phyloP scores from a whole-genome alignment of 2,888 invertebrate species.

The Imbricaverruca yamaguchii region DNA sequence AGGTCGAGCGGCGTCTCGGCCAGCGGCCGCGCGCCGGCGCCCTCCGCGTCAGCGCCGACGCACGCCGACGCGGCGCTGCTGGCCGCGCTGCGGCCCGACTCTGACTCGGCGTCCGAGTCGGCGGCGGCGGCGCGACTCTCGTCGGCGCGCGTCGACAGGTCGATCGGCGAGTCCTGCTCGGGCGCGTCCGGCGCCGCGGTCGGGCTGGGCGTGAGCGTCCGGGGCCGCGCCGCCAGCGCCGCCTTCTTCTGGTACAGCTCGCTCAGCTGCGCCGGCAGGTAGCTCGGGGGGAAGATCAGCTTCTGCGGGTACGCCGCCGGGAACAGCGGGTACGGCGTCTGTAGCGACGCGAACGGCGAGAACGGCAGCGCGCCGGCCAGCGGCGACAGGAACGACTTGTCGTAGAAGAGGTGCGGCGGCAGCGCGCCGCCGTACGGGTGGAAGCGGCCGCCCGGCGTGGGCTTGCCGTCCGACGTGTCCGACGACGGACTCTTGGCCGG shows the following conservation, averaged over 20 bases:
- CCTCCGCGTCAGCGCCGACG: not conserved
- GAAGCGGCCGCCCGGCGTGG: not conserved
- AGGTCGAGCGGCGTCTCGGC: slow-evolving; percentile 11
- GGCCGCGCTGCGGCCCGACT: slow-evolving; percentile 13
- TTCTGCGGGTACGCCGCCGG: slow-evolving; percentile 18
- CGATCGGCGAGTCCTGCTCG: slow-evolving; percentile 11
- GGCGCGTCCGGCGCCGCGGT: not conserved
- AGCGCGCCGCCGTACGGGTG: not conserved
- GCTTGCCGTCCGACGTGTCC: not conserved
- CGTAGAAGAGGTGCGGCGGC: slow-evolving; percentile 15
- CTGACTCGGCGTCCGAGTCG: not conserved
- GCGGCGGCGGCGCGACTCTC: not conserved
- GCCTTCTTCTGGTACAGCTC: slow-evolving; percentile 22
- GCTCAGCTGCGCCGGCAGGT: slow-evolving; percentile 18
- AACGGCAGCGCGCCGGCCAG: slow-evolving; percentile 16
- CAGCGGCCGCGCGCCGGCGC: not conserved
- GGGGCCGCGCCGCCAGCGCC: not conserved
- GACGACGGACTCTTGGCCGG: slow-evolving; percentile 16
- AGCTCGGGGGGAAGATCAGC: slow-evolving; percentile 14
- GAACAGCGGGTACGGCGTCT: not conserved
- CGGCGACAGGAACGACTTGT: slow-evolving; percentile 20
- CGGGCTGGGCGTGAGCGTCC: not conserved
- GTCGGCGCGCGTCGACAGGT: slow-evolving; percentile 5
- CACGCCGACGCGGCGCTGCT: not conserved
- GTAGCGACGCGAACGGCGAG: slow-evolving; percentile 18